Conservation (phyloP, 1,140 invertebrate species). For the Bilobella aurantiaca region DNA sequence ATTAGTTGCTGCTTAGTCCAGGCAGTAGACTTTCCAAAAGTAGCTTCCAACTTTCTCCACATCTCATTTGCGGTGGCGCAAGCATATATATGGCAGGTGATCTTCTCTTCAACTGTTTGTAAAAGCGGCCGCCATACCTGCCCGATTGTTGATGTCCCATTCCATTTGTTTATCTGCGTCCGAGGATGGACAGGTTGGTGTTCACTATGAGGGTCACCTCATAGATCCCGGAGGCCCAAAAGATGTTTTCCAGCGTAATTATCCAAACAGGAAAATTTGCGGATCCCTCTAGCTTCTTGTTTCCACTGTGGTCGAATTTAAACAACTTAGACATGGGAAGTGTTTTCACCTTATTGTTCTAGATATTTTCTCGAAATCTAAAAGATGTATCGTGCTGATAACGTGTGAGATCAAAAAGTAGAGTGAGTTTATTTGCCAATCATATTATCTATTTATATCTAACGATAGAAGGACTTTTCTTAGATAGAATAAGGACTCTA, state of each 20-base stretch:
- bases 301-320: neutral
- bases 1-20: slow-evolving; percentile 11
- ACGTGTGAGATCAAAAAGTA: neutral
- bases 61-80: neutral
- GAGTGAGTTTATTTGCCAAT: no score
- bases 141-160: slow-evolving; percentile 6
- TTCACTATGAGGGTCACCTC: neutral
- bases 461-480: no score
- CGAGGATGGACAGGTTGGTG: neutral
- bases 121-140: no score
- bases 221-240: neutral
- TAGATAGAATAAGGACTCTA: no score
- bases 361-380: neutral
- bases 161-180: neutral
- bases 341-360: neutral
- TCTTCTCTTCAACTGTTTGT: neutral
- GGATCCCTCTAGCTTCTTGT: slow-evolving; percentile 3
- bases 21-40: slow-evolving; percentile 2
- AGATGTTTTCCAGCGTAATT: neutral
- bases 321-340: no score
- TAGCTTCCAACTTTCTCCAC: neutral
- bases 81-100: neutral
- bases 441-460: no score
- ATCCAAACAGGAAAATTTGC: neutral
- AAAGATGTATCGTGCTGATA: neutral